A percentile compares a stretch with the other conserved stretches of the same genome.
phyloP scores from a whole-genome alignment of 2,888 invertebrate genomes.

The Limnephilus lunatus region DNA sequence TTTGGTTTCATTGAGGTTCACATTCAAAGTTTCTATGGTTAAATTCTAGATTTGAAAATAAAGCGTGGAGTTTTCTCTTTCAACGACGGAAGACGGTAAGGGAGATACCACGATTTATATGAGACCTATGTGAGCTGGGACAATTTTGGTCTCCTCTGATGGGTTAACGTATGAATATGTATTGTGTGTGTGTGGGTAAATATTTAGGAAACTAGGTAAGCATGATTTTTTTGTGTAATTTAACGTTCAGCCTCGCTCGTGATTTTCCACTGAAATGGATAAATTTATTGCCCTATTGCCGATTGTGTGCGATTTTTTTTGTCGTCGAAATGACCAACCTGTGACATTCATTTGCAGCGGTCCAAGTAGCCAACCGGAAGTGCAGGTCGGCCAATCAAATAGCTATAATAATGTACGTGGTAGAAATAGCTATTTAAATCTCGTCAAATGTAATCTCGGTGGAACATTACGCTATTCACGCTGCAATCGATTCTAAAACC shows the following conservation, averaged over 20 bases:
- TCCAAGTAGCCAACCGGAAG: not conserved
- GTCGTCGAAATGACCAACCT: not conserved
- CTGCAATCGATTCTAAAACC: not conserved
- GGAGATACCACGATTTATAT: no score
- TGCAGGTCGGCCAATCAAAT: not conserved
- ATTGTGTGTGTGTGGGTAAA: not conserved
- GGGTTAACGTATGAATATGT: not conserved
- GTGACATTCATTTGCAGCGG: not conserved
- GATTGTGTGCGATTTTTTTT: constrained; percentile 5
- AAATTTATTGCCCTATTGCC: constrained; percentile 15
- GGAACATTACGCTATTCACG: not conserved
- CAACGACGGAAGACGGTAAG: no score
- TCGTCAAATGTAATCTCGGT: not conserved
- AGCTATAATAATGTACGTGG: not conserved
- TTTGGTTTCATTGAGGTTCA: no score
- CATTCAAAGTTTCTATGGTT: no score
- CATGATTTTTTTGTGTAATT: not conserved
- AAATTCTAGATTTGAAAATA: no score
- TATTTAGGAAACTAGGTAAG: not conserved
- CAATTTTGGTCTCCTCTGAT: no score
- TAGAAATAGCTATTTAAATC: not conserved
- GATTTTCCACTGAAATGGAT: constrained; percentile 3
- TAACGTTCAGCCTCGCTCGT: constrained; percentile 26
- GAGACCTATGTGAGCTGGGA: no score
- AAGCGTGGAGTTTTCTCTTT: no score